Conservation (phyloP, 2,797 vertebrate species). For the Crenichthys baileyi region DNA sequence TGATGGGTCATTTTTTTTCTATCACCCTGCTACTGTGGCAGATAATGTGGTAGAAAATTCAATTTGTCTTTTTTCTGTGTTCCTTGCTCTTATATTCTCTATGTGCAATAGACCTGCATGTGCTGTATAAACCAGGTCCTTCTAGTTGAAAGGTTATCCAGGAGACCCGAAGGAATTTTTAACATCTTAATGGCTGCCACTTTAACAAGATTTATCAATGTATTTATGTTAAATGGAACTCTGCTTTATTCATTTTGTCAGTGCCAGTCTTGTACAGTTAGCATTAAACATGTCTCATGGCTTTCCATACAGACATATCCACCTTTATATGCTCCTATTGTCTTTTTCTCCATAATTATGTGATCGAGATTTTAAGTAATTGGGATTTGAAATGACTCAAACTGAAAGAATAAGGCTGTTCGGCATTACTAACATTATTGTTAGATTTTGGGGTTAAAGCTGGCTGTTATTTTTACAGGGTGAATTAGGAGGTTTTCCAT, state of each 20-base stretch:
- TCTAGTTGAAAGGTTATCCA: not conserved
- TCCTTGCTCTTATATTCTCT: not conserved
- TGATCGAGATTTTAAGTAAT: conserved; percentile 32
- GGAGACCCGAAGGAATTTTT: not conserved
- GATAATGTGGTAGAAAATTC: not conserved
- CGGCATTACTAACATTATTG: not conserved
- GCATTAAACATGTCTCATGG: conserved; percentile 50
- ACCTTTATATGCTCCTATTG: conserved; percentile 48
- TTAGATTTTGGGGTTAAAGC: not conserved
- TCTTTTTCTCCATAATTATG: conserved; percentile 23
- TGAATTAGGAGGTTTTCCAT: not conserved
- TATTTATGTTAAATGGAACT: conserved; percentile 2
- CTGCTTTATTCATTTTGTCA: conserved; percentile 40
- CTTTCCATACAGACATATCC: conserved; percentile 45
- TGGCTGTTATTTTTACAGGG: not conserved
- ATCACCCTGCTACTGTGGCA: not conserved
- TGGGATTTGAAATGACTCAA: conserved; percentile 26
- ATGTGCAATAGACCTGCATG: not conserved
- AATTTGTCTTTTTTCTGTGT: not conserved
- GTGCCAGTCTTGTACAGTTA: conserved; percentile 48
- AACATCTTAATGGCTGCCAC: not conserved
- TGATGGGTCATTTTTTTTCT: not conserved
- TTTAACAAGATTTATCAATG: not conserved
- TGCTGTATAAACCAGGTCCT: not conserved
- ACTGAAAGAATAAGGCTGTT: not conserved